Evolutionary conservation across 2,888 invertebrate species (phyloP).

Genomic region (Eilema caniola): DNA sequence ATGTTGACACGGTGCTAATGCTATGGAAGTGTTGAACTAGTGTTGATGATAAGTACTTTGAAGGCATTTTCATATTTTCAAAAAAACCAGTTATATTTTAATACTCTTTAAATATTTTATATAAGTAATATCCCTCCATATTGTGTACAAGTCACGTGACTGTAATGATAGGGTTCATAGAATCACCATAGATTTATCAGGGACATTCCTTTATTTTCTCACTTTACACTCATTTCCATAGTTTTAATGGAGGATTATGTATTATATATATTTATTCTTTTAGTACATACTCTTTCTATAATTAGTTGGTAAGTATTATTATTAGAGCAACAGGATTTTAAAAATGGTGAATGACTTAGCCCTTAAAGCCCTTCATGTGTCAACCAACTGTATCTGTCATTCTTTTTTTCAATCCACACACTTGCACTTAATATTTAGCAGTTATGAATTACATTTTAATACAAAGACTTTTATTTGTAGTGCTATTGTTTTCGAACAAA

Average conservation of each 20-base stretch:
- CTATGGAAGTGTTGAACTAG: slow-evolving; percentile 22
- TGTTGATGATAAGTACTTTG: slow-evolving; percentile 15
- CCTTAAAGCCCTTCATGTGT: no score
- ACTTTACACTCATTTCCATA: slow-evolving; percentile 35
- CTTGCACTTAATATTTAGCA: not conserved
- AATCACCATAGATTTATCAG: slow-evolving; percentile 36
- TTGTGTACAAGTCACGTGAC: no score
- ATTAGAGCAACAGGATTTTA: not conserved
- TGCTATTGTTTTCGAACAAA: not conserved
- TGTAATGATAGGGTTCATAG: slow-evolving; percentile 36
- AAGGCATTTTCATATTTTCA: slow-evolving; percentile 21
- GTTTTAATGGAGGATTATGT: slow-evolving; percentile 9
- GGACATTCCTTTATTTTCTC: slow-evolving; percentile 43
- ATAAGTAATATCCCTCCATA: slow-evolving; percentile 36
- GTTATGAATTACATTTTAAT: not conserved
- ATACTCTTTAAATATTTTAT: slow-evolving; percentile 16
- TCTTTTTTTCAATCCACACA: not conserved
- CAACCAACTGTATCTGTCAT: no score
- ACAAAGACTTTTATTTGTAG: not conserved
- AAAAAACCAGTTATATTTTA: slow-evolving; percentile 6
- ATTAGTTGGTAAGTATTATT: not conserved
- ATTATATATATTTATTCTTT: no score
- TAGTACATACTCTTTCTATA: slow-evolving; percentile 1
- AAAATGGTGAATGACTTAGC: not conserved
- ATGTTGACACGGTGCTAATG: slow-evolving; percentile 43